A percentile compares a stretch with the other conserved stretches of the same genome.
Conservation (phyloP, 1,140 invertebrate genomes). For the Eulimnadia texana region DNA sequence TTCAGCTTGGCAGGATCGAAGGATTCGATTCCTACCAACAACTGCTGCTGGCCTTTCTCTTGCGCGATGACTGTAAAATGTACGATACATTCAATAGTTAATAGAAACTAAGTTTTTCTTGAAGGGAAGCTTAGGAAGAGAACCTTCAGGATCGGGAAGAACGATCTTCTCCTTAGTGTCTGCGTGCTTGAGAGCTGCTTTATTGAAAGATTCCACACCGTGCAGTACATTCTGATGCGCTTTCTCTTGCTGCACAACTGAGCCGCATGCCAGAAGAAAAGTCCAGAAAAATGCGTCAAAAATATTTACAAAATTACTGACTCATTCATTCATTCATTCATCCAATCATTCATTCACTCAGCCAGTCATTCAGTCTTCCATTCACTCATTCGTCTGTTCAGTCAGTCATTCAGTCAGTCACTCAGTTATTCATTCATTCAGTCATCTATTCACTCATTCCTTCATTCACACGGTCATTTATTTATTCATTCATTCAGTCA, state of each 20-base stretch:
- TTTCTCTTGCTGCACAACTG: constrained; percentile 28
- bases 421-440: no score
- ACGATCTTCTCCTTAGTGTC: constrained; percentile 23
- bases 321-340: no score
- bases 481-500: no score
- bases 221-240: constrained; percentile 26
- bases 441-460: no score
- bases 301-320: no score
- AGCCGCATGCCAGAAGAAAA: not conserved
- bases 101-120: not conserved
- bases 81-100: no score
- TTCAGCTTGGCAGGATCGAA: constrained; percentile 72
- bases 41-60: constrained; percentile 70
- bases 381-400: no score
- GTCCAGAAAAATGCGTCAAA: constrained; percentile 12
- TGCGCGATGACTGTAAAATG: constrained; percentile 23
- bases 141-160: constrained; percentile 23
- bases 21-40: constrained; percentile 74
- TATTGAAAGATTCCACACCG: constrained; percentile 27
- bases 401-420: no score
- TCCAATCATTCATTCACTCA: no score
- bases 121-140: not conserved
- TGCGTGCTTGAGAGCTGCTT: constrained; percentile 23
- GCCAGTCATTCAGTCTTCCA: no score
- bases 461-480: no score